phyloP scores from a whole-genome alignment of 1,140 invertebrate genomes.

The Vollenhovia emeryi region DNA sequence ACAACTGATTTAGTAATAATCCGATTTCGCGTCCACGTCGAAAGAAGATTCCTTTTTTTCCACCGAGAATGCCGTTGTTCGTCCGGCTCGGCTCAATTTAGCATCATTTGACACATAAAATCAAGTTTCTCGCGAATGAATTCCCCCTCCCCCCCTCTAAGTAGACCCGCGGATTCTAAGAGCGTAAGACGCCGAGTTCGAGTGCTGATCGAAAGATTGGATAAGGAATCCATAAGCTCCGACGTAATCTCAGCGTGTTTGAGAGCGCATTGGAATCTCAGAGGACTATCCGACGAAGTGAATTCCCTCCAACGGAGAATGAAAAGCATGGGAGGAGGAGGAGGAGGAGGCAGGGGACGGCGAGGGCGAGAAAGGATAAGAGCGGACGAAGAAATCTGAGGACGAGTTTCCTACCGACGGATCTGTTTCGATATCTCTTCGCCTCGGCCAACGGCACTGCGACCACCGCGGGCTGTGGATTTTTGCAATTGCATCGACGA shows the following conservation, averaged over 20 bases:
- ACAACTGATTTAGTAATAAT: neutral
- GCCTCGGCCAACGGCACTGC: conserved; percentile 32
- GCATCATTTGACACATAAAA: conserved; percentile 38
- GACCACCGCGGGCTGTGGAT: conserved; percentile 51
- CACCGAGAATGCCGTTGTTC: neutral
- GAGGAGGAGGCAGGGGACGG: neutral
- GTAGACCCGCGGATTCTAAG: conserved; percentile 35
- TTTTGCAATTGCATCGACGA: conserved; percentile 56
- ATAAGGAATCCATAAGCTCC: conserved; percentile 81
- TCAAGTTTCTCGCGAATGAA: conserved; percentile 46
- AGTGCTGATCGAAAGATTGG: conserved; percentile 78
- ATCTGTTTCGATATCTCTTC: conserved; percentile 51
- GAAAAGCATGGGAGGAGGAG: conserved; percentile 44
- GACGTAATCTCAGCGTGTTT: conserved; percentile 76
- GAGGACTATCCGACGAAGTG: conserved; percentile 75
- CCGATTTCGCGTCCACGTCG: neutral
- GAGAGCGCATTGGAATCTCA: conserved; percentile 69
- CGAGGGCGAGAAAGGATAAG: conserved; percentile 44
- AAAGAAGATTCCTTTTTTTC: neutral
- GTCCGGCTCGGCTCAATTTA: conserved; percentile 26
- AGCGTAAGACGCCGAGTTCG: conserved; percentile 38
- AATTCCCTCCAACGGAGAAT: conserved; percentile 71
- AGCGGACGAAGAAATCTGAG: conserved; percentile 38
- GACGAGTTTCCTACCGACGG: conserved; percentile 42
- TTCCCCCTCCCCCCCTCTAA: neutral